Evolutionary conservation across 2,797 vertebrate genomes (phyloP).

Genomic region (Podargus strigoides): DNA sequence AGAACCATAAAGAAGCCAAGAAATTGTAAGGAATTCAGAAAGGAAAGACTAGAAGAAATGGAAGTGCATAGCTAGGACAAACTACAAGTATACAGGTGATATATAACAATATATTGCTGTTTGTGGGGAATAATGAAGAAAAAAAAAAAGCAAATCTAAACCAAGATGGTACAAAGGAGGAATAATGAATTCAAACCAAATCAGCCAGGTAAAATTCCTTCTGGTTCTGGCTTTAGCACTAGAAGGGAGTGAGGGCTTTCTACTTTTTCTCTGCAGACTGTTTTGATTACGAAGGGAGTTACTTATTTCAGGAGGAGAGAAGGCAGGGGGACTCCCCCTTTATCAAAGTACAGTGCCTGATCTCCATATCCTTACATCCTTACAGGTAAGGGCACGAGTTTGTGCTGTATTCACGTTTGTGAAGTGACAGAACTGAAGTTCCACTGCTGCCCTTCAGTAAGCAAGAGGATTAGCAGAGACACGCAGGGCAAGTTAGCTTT

Average conservation of each 20-base stretch:
- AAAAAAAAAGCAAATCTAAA: neutral
- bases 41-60: slow-evolving; percentile 40
- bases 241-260: neutral
- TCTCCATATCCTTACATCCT: neutral
- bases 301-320: neutral
- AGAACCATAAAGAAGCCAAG: neutral
- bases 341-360: neutral
- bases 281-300: neutral
- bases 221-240: neutral
- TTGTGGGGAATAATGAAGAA: neutral
- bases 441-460: neutral
- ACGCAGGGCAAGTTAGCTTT: neutral
- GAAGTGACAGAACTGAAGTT: neutral
- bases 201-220: neutral
- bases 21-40: slow-evolving; percentile 54
- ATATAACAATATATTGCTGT: neutral
- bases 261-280: neutral
- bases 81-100: neutral
- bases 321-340: neutral
- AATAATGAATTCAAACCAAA: neutral
- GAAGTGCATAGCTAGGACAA: slow-evolving; percentile 37
- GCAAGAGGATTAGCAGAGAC: neutral
- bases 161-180: neutral
- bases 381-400: neutral
- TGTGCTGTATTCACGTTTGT: neutral